Conservation (phyloP, 2,797 vertebrate species). For the Fringilla coelebs region DNA sequence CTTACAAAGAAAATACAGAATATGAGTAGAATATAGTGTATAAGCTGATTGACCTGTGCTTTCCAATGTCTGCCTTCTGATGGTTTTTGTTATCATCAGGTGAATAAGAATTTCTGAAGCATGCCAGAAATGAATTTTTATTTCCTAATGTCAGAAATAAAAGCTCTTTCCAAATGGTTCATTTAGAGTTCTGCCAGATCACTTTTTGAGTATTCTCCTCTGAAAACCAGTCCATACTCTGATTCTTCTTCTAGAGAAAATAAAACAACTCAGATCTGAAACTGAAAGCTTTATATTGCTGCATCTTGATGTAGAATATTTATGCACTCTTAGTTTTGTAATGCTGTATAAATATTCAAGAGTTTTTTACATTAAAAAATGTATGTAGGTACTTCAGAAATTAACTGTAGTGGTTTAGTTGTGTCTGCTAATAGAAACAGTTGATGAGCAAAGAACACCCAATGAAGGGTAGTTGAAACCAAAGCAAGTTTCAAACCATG, state of each 20-base stretch:
- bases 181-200: neutral
- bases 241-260: neutral
- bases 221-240: neutral
- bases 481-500: neutral
- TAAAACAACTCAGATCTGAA: neutral
- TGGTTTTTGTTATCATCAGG: neutral
- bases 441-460: neutral
- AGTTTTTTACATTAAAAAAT: neutral
- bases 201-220: neutral
- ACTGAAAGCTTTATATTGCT: neutral
- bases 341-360: neutral
- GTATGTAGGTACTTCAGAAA: neutral
- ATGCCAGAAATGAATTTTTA: neutral
- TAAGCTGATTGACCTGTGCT: neutral
- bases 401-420: neutral
- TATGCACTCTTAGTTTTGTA: neutral
- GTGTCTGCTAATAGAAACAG: neutral
- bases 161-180: neutral
- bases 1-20: neutral
- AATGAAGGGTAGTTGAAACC: neutral
- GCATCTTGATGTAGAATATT: neutral
- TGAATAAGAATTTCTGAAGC: slow-evolving; percentile 13
- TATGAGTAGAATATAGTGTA: neutral
- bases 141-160: slow-evolving; percentile 39
- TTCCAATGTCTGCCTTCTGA: neutral